Percentiles rank a stretch among this genome's conserved stretches.
Conservation (phyloP, 2,888 invertebrate species). For the Rhogogaster chlorosoma region DNA sequence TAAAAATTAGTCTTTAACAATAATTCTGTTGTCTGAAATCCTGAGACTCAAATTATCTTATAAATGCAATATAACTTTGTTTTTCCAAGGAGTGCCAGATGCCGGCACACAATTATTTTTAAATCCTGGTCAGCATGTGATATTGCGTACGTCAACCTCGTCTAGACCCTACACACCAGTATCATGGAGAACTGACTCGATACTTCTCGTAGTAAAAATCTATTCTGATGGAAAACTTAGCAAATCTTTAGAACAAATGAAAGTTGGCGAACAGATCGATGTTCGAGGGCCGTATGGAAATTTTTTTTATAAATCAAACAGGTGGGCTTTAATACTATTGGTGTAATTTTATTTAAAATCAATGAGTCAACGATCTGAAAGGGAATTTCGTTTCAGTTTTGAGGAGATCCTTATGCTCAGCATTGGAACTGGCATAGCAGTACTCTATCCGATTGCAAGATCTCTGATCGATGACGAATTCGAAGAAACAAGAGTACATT, state of each 20-base stretch:
- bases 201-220: constrained; percentile 69
- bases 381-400: constrained; percentile 63
- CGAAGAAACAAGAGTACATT: constrained; percentile 70
- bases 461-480: constrained; percentile 67
- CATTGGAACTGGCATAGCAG: constrained; percentile 73
- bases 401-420: constrained; percentile 70
- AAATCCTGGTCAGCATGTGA: constrained; percentile 70
- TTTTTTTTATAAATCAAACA: constrained; percentile 69
- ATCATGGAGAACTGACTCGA: constrained; percentile 62
- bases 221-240: constrained; percentile 69
- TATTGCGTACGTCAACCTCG: constrained; percentile 61
- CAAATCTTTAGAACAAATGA: constrained; percentile 61
- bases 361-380: constrained; percentile 6
- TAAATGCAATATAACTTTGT: constrained; percentile 3
- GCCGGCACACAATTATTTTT: constrained; percentile 59
- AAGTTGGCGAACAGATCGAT: constrained; percentile 63
- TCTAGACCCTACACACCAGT: constrained; percentile 73
- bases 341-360: constrained; percentile 1
- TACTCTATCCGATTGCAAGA: constrained; percentile 70
- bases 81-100: constrained; percentile 53
- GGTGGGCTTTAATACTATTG: constrained; percentile 60
- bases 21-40: background rate
- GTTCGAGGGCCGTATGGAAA: constrained; percentile 74
- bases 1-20: constrained; percentile 48
- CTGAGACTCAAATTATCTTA: constrained; percentile 4